Evolutionary conservation across 37 sponge, comb jelly and placozoan genomes (phyloP).

Genomic region (Ephydatia muelleri): DNA sequence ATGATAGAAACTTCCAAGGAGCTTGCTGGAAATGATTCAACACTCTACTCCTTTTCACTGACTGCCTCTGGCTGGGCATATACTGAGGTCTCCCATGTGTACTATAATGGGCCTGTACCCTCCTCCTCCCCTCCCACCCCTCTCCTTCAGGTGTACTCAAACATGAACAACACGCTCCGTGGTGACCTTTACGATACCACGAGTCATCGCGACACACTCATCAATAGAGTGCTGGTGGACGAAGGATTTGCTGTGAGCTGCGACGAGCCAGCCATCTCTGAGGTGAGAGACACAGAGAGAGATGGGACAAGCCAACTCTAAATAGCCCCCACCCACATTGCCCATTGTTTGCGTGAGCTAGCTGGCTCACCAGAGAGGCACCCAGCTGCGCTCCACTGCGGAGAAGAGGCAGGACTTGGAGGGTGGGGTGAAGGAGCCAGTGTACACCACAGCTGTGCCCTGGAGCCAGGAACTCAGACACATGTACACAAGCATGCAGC

Average conservation of each 20-base stretch:
- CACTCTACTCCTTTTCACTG: too few species aligned
- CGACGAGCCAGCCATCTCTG: constrained; percentile 71
- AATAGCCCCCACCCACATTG: neutral
- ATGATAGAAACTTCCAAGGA: too few species aligned
- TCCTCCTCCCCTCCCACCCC: neutral
- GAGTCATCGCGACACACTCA: constrained; percentile 20
- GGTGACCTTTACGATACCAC: constrained; percentile 72
- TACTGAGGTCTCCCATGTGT: neutral
- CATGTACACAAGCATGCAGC: neutral
- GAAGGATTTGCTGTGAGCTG: constrained; percentile 60
- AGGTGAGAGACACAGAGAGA: constrained; percentile 35
- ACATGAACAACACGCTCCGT: constrained; percentile 61
- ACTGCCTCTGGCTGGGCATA: too few species aligned
- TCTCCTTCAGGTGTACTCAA: constrained; percentile 62
- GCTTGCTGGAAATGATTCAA: too few species aligned
- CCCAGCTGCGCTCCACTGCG: neutral
- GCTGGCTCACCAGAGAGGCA: neutral
- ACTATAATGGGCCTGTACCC: neutral
- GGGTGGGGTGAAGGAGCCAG: neutral
- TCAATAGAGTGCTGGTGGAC: constrained; percentile 68
- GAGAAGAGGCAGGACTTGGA: neutral
- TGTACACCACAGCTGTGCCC: neutral
- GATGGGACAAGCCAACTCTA: neutral
- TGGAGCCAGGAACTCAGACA: neutral
- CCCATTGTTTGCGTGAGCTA: neutral